Base-by-base conservation (phyloP, 2,113 vertebrate species). In the Anarrhichthys ocellatus region DNA sequence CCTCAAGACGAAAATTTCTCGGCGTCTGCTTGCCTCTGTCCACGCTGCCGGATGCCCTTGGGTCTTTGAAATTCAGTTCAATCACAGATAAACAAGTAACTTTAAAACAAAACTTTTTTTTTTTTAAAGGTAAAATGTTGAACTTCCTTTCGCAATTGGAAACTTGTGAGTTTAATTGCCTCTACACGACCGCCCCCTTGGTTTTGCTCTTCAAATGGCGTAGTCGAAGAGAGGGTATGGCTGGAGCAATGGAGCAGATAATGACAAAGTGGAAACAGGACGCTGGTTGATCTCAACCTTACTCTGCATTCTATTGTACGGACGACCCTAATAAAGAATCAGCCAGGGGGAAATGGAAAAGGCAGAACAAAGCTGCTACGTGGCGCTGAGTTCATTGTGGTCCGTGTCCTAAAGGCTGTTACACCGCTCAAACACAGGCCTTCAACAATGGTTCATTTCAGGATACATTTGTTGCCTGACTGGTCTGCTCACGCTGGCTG, bases 271-370 rank as follows among this genome's bases (percentile, higher is more conserved):
- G 36, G 58, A 84, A 78, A 70, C 85, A 78, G 73, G 80, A 80
- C 27, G 48, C 34, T 73, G 75, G 74, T 69, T 90, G 83, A 88
- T 80, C 82, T 88, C 32, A 61, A 61, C 70, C 76, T 73, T 54
- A 36, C 36, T 73, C 68, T 62, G 74, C 77, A 44, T 79, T 86
- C 82, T 58, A 29, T 59, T 17, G 62, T 82, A 77, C 48, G 67
- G 84, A 79, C n/a, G 13, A 61, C n/a, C 61, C 70, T 87, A 83
- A 89, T 89, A 76, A 83, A 92, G 83, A 90, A 89, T 50, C 87
- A 87, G 86, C 13, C 1, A 88, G 84, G 85, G 82, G 74, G 86
- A 89, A 91, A 87, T 74, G 42, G 80, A 74, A 83, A 67, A 40
- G 72, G 69, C 73, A 78, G 84, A 80, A 70, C 54, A 72, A 79